These are phyloP conservation scores for Microplitis mediator DNA, from an alignment of 1,140 invertebrate species.

Conservation along the genomic window DNA sequence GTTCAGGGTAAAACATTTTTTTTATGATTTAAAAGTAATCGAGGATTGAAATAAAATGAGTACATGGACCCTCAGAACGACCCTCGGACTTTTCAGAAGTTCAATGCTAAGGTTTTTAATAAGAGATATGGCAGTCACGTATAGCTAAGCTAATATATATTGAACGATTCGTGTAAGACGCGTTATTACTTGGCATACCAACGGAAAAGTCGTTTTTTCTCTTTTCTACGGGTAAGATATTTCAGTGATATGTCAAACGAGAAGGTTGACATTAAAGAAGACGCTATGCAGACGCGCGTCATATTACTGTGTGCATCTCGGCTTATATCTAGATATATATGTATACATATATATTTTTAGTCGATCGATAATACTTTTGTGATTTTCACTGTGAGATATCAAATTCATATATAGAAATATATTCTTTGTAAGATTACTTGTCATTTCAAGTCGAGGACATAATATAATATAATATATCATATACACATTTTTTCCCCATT, in stretches of 20 bases:
- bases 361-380: neutral
- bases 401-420: too few relatives aligned
- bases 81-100: conserved; percentile 6
- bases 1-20: neutral
- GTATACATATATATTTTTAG: neutral
- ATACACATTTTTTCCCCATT: too few relatives aligned
- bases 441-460: too few relatives aligned
- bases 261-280: neutral
- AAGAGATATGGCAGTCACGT: conserved; percentile 19
- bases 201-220: neutral
- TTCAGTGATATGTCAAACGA: neutral
- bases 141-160: conserved; percentile 7
- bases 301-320: neutral
- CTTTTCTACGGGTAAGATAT: neutral
- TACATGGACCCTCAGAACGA: neutral
- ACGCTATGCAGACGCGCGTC: neutral
- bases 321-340: neutral
- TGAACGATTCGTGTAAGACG: conserved; percentile 18
- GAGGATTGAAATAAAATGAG: neutral
- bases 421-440: too few relatives aligned
- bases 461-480: too few relatives aligned
- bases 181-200: conserved; percentile 38
- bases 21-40: neutral
- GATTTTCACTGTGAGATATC: neutral
- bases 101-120: conserved; percentile 35